Conservation (phyloP, 2,888 invertebrate species). For the Chrysodeixis includens region DNA sequence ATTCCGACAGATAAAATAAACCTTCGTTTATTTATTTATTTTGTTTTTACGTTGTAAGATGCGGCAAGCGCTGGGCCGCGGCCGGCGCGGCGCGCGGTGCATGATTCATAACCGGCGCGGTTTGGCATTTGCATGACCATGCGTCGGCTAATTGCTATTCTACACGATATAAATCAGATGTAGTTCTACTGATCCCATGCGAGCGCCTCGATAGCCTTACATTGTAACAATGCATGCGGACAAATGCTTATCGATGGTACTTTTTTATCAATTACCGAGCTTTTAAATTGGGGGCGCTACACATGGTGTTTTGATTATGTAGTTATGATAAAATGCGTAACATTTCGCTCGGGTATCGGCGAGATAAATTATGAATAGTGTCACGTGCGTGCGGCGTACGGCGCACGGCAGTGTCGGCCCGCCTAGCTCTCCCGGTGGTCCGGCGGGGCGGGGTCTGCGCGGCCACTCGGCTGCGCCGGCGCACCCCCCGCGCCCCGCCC, state of each 20-base stretch:
- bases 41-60: conserved; percentile 67
- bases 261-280: conserved; percentile 33
- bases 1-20: conserved; percentile 65
- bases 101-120: conserved; percentile 77
- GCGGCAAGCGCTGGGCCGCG: conserved; percentile 63
- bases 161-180: conserved; percentile 80
- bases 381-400: conserved; percentile 76
- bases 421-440: conserved; percentile 90
- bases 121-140: conserved; percentile 81
- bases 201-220: conserved; percentile 65
- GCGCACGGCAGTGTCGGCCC: conserved; percentile 79
- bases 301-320: conserved; percentile 35
- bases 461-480: conserved; percentile 84
- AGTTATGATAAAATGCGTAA: conserved; percentile 40
- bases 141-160: conserved; percentile 80
- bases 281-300: conserved; percentile 35
- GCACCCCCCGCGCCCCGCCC: conserved; percentile 68
- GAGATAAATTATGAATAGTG: conserved; percentile 73
- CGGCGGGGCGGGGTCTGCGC: conserved; percentile 86
- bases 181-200: conserved; percentile 63
- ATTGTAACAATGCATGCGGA: conserved; percentile 36
- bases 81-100: conserved; percentile 42
- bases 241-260: conserved; percentile 37
- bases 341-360: conserved; percentile 61
- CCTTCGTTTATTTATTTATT: conserved; percentile 66